Evolutionary conservation across 2,113 vertebrate species (phyloP), one percentile per base, ranked within the genome.

Genomic region (Coryphaenoides rupestris): DNA sequence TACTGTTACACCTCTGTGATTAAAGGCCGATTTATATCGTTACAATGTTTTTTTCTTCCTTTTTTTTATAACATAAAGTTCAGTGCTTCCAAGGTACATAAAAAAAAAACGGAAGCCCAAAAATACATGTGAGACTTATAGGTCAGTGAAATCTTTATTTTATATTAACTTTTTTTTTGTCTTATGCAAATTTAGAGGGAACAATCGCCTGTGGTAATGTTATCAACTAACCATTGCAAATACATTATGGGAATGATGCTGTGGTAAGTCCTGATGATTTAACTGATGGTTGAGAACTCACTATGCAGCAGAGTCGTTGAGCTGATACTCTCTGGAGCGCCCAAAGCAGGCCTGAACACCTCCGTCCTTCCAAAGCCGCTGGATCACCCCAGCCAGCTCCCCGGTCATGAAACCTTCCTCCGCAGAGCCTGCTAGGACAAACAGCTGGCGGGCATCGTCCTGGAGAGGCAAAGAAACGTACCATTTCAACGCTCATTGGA

Each of bases 281-380:
- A 40, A 40, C 4, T 40, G n/a, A n/a, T n/a, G n/a, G n/a, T n/a
- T 55, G 14, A 45, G 63, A 26, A 92, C 97, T 97, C 89, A 99
- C 97, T 99, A 99, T 64, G 96, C 94, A 45, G 97, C 96, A 13
- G 97, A 99, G 78, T 99, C 97, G 53, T 99, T 99, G 58, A 99
- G 95, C 77, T 99, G 97, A 81, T 99, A 99, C 75, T 99, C 97
- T 55, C 97, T 91, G 68, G 97, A 99, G 84, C 96, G 93, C 75
- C 90, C 90, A 83, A 99, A 98, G 83, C 96, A 99, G 61, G 93
- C 91, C 77, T 98, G 94, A 46, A 98, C 95, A 6, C 97, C 97
- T 3, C 87, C 91, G 56, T 98, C 97, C 79, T 92, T 95, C 97
- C 97, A 99, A 69, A 99, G 88, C 62, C 96, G 92, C 84, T 96